A percentile compares a stretch with the other conserved stretches of the same genome.
phyloP scores from a whole-genome alignment of 2,888 invertebrate species.

The Brenthis hecate region DNA sequence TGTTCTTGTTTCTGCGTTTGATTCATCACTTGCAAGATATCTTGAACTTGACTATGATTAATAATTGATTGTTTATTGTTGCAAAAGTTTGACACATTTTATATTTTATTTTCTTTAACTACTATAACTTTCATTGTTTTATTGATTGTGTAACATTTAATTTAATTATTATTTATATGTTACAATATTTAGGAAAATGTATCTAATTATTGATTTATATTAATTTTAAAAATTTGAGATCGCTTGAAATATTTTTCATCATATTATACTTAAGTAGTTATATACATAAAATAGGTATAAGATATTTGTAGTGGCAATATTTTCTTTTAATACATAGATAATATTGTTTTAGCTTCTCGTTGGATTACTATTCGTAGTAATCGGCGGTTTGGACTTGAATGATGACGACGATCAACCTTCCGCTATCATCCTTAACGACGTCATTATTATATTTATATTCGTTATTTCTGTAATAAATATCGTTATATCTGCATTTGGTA shows the following conservation, averaged over 20 bases:
- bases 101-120: neutral
- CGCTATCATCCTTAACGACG: slow-evolving; percentile 90
- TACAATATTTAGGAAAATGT: too few species aligned
- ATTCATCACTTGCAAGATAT: slow-evolving; percentile 85
- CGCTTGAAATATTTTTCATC: too few species aligned
- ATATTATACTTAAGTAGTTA: too few species aligned
- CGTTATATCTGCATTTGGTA: slow-evolving; percentile 91
- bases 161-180: too few species aligned
- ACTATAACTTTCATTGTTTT: slow-evolving; percentile 3
- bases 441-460: slow-evolving; percentile 91
- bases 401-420: slow-evolving; percentile 87
- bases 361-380: slow-evolving; percentile 90
- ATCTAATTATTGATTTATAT: too few species aligned
- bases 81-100: neutral
- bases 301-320: too few species aligned
- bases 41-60: slow-evolving; percentile 52
- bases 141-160: too few species aligned
- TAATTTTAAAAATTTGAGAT: too few species aligned
- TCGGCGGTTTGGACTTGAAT: slow-evolving; percentile 92
- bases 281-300: too few species aligned
- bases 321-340: neutral
- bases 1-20: slow-evolving; percentile 89
- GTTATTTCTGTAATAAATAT: slow-evolving; percentile 91
- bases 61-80: neutral
- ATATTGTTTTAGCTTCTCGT: slow-evolving; percentile 88